Percentiles rank a stretch among this genome's conserved stretches.
Conservation (phyloP, 1,140 invertebrate genomes). For the Ceratina calcarata region DNA sequence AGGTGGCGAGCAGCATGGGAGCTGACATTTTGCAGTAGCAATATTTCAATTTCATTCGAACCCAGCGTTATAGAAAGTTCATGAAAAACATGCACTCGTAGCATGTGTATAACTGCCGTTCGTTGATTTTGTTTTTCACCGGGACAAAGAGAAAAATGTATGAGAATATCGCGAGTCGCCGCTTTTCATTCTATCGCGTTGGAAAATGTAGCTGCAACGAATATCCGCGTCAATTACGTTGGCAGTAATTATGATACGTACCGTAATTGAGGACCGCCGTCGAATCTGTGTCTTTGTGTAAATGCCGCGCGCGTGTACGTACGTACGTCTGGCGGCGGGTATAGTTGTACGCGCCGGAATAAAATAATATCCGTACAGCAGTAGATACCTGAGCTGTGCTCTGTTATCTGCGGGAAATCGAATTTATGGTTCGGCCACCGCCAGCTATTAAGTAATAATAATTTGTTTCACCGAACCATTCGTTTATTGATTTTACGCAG, state of each 20-base stretch:
- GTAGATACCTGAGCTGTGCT: not conserved
- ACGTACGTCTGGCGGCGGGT: too few relatives aligned
- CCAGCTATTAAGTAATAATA: slow-evolving; percentile 56
- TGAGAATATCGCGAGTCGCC: not conserved
- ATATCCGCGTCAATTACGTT: slow-evolving; percentile 36
- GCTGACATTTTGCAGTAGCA: not conserved
- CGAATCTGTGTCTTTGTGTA: too few relatives aligned
- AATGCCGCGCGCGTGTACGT: too few relatives aligned
- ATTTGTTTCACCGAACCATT: slow-evolving; percentile 42
- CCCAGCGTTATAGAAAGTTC: not conserved
- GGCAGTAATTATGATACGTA: slow-evolving; percentile 36
- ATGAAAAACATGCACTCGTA: not conserved
- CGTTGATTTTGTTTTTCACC: not conserved
- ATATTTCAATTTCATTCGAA: slow-evolving; percentile 5
- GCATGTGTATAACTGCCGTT: not conserved
- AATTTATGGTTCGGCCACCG: slow-evolving; percentile 35
- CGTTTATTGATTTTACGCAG: slow-evolving; percentile 58
- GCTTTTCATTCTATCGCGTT: slow-evolving; percentile 19
- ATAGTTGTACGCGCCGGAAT: not conserved
- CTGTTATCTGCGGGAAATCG: slow-evolving; percentile 16
- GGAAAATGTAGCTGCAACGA: slow-evolving; percentile 17
- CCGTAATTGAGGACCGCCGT: slow-evolving; percentile 33
- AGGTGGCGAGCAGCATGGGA: not conserved
- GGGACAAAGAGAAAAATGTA: not conserved
- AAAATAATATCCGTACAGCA: slow-evolving; percentile 29